Base-by-base conservation (phyloP, 1,140 invertebrate species). In the Drosophila yakuba region DNA sequence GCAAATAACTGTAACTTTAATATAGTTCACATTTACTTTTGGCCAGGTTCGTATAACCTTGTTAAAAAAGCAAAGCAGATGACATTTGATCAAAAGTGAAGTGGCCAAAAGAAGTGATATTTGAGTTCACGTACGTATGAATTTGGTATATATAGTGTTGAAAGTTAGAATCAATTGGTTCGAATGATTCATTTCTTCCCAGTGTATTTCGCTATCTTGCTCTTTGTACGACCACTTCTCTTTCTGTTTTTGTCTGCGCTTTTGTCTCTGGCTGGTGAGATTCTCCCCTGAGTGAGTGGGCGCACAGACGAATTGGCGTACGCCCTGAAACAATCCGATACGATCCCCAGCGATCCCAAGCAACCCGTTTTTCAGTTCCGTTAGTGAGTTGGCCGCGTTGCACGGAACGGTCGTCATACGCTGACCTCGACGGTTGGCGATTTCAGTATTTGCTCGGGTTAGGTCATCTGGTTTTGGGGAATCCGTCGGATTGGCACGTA, bases 231-330 rank as follows among this genome's bases (percentile, higher is more conserved):
- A 3, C 11, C 17, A 61, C 38, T 25, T 44, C 39, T 61, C 56
- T 36, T 44, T 12, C 14, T 47, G 17, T 23, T 10, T 20, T 39
- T 8, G 28, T 36, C 20, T 32, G 51, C 3, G 4, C 15, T 61
- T 32, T 62, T 58, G 54, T 60, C 28, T 61, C 28, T n/a, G 17
- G 56, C 56, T 61, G 56, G 45, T 36, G 32, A 36, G 54, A 43
- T 15, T 47, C 56, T 66, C 67, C 52, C n/a, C 56, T 60, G 32
- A 12, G 60, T 45, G 67, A 61, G 52, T 44, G 39, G 58, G 51
- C 48, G 58, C 50, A 23, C 52, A 63, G 48, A 63, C 71, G 54
- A 38, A 63, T 52, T 60, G 63, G 59, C 78, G 43, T 20, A 61
- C 47, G 41, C 55, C 52, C 64, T 58, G 32, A 74, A 63, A 68